Evolutionary conservation across 1,140 invertebrate genomes (phyloP).

Genomic region (Telenomus remus): DNA sequence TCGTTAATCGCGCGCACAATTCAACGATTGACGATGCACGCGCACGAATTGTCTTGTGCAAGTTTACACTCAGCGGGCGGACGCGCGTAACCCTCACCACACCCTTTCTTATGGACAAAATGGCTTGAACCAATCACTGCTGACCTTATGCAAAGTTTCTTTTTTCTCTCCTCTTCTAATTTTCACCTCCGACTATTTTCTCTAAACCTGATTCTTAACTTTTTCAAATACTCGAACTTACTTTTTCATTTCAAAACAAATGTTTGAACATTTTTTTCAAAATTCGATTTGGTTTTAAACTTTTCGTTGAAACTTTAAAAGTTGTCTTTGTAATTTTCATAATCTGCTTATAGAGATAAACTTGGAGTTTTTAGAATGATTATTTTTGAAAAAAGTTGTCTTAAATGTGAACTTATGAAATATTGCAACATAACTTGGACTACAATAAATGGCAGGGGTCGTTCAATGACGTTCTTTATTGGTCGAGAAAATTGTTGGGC

Average conservation of each 20-base stretch:
- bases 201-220: too few relatives aligned
- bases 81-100: constrained; percentile 40
- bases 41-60: constrained; percentile 52
- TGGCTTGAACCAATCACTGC: constrained; percentile 40
- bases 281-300: too few relatives aligned
- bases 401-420: constrained; percentile 29
- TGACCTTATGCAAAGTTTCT: constrained; percentile 35
- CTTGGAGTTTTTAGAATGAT: too few relatives aligned
- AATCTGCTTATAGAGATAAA: too few relatives aligned
- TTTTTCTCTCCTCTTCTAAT: constrained; percentile 11
- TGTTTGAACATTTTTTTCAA: too few relatives aligned
- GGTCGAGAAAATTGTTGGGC: constrained; percentile 33
- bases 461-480: constrained; percentile 32
- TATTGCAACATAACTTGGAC: constrained; percentile 11
- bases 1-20: constrained; percentile 43
- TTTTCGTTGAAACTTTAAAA: too few relatives aligned
- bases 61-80: constrained; percentile 42
- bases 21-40: constrained; percentile 51
- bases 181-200: constrained; percentile 13
- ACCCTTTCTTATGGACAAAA: constrained; percentile 37
- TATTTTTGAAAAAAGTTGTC: too few relatives aligned
- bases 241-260: too few relatives aligned
- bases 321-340: too few relatives aligned
- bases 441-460: constrained; percentile 26
- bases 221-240: too few relatives aligned